phyloP scores from a whole-genome alignment of 2,113 vertebrate genomes.

The Vulpes ferrilata region DNA sequence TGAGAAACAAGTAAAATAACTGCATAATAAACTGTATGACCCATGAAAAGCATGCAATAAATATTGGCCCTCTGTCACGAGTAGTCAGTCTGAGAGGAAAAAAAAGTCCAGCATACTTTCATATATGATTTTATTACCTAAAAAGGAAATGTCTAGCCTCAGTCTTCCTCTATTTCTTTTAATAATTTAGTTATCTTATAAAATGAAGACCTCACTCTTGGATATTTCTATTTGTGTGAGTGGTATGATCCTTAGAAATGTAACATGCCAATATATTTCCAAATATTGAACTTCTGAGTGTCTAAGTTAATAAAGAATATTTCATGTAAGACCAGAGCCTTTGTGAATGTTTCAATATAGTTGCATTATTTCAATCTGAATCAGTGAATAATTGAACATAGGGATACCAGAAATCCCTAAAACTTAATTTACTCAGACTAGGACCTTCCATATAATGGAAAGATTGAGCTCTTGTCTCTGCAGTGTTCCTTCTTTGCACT shows the following conservation, averaged over 20 bases:
- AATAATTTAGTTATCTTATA: conserved; percentile 50
- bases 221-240: conserved; percentile 42
- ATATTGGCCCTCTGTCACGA: neutral
- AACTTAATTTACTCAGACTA: neutral
- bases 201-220: neutral
- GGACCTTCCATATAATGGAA: neutral
- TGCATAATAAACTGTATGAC: neutral
- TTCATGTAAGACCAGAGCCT: neutral
- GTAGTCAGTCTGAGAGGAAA: neutral
- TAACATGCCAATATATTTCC: neutral
- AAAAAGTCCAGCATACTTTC: neutral
- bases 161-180: neutral
- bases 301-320: conserved; percentile 28
- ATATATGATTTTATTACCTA: neutral
- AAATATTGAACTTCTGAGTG: neutral
- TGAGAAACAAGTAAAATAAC: conserved; percentile 34
- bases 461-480: neutral
- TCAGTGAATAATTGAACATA: neutral
- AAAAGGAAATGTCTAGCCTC: neutral
- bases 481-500: neutral
- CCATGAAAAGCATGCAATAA: neutral
- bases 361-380: neutral
- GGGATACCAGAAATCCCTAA: neutral
- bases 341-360: neutral
- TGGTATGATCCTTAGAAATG: neutral